A percentile compares a stretch with the other conserved stretches of the same genome.
Conservation (phyloP, 2,888 invertebrate species). For the Morpho helenor region DNA sequence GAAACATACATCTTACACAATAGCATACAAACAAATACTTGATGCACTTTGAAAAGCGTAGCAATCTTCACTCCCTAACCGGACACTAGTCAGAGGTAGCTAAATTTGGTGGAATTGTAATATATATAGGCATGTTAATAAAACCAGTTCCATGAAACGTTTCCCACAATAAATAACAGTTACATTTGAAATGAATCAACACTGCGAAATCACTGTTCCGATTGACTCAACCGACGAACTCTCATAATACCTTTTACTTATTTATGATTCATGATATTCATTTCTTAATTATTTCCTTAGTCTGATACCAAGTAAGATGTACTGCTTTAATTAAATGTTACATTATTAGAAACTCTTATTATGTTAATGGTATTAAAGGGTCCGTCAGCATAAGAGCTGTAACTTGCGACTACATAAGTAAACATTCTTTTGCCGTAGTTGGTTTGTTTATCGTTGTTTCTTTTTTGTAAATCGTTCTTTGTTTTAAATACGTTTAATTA, state of each 20-base stretch:
- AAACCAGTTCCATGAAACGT: slow-evolving; percentile 10
- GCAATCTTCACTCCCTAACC: too few relatives aligned
- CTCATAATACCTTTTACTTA: slow-evolving; percentile 15
- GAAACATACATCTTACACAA: too few relatives aligned
- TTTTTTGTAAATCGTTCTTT: too few relatives aligned
- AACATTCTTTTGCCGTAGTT: too few relatives aligned
- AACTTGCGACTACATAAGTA: too few relatives aligned
- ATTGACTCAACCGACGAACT: slow-evolving; percentile 21
- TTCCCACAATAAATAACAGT: slow-evolving; percentile 25
- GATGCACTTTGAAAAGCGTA: too few relatives aligned
- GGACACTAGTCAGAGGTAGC: too few relatives aligned
- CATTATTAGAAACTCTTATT: not conserved
- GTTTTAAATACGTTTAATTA: too few relatives aligned
- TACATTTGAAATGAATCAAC: slow-evolving; percentile 44
- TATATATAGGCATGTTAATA: too few relatives aligned
- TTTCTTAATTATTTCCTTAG: slow-evolving; percentile 18
- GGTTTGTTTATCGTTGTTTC: too few relatives aligned
- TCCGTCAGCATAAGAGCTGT: not conserved
- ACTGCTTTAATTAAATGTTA: not conserved
- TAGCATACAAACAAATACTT: too few relatives aligned
- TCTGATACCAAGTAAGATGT: slow-evolving; percentile 2
- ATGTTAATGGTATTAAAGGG: not conserved
- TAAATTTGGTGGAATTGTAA: too few relatives aligned
- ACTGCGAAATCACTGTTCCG: slow-evolving; percentile 22
- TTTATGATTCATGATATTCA: slow-evolving; percentile 18